Evolutionary conservation across 1,140 invertebrate species (phyloP), one percentile per base, ranked within the genome.

Genomic region (Triops cancriformis): DNA sequence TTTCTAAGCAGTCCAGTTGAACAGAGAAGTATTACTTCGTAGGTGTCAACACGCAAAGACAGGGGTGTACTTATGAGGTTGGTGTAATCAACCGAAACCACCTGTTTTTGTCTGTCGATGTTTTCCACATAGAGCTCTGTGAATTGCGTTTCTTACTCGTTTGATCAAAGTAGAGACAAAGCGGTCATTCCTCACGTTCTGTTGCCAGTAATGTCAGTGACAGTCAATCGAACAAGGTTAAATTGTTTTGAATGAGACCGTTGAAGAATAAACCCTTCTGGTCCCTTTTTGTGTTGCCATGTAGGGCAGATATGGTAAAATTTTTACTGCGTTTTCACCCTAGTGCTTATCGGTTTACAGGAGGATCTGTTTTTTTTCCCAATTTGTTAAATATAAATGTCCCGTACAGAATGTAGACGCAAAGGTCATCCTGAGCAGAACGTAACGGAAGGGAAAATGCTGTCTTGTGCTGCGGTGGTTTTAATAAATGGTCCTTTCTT

Each of bases 401-500:
- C 51, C 51, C 51, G 51, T 64, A 64, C 14, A 64, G n/a, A 64
- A 64, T 23, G 51, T 64, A 64, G 51, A 6, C 18, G 51, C 9
- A 64, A 18, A 64, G 51, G 18, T 23, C 51, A 64, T 18, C 10
- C 18, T 64, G 51, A 14, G 51, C 51, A 64, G 51, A 64, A n/a
- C 23, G 23, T n/a, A 64, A 64, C 10, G 23, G n/a, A 23, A 64
- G 23, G 23, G 23, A 18, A 64, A 64, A 64, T 4, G 51, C 14
- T 64, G 23, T 12, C 18, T 45, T 45, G 51, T 64, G 23, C 51
- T 64, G 51, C 51, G 51, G 14, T 64, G 51, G 51, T 64, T 64
- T 64, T 64, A 64, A 64, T 64, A 64, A 64, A 64, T 64, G 51
- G 51, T 64, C 51, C 5, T 23, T 64, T 64, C 51, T 64, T 64